Conservation (phyloP, 2,888 invertebrate genomes). For the Boloria selene region DNA sequence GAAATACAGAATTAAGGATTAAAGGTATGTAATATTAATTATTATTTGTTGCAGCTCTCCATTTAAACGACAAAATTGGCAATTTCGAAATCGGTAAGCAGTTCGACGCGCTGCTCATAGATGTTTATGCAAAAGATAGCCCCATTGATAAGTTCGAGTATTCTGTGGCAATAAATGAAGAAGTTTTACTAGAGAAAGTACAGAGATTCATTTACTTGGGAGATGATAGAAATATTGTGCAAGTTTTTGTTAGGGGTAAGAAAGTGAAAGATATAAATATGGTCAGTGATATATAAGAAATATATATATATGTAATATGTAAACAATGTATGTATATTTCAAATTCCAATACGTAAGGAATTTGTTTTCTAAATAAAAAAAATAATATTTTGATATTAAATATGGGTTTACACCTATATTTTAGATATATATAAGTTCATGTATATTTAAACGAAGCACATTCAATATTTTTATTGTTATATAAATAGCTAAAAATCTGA, state of each 20-base stretch:
- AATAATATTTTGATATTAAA: too few species aligned
- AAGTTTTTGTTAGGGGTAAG: conserved; percentile 89
- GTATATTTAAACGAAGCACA: too few species aligned
- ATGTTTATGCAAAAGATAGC: conserved; percentile 79
- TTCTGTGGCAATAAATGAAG: conserved; percentile 53
- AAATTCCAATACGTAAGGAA: too few species aligned
- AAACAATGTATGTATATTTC: too few species aligned
- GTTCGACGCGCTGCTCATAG: conserved; percentile 92
- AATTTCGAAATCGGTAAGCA: conserved; percentile 91
- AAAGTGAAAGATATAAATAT: conserved; percentile 50
- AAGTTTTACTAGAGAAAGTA: conserved; percentile 82
- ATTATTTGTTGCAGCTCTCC: conserved; percentile 83
- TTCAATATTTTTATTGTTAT: too few species aligned
- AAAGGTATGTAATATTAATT: neutral
- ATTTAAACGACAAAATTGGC: conserved; percentile 88
- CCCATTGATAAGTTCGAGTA: conserved; percentile 76
- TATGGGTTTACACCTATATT: too few species aligned
- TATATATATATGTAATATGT: too few species aligned
- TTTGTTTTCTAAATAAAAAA: too few species aligned
- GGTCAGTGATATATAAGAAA: neutral
- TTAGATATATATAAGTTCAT: too few species aligned
- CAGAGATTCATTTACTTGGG: conserved; percentile 91
- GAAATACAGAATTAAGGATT: too few species aligned
- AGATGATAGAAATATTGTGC: conserved; percentile 90
- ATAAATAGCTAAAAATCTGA: too few species aligned